Conservation (phyloP, 1,140 invertebrate genomes). For the Trypoxylus dichotomus region DNA sequence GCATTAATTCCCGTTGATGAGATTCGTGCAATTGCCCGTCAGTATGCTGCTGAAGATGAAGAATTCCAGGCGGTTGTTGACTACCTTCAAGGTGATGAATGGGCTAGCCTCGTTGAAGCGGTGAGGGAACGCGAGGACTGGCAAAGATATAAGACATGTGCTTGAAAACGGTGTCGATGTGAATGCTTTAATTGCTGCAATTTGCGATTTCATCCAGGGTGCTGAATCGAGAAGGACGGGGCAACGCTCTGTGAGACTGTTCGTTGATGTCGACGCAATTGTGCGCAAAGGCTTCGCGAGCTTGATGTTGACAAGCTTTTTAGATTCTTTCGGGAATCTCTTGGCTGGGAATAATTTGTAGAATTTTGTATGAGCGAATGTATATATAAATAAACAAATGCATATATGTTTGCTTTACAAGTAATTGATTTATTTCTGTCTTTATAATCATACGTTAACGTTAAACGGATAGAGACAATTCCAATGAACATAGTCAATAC, state of each 20-base stretch:
- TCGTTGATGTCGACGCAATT: constrained; percentile 34
- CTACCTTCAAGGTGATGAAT: constrained; percentile 37
- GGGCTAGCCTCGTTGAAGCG: constrained; percentile 32
- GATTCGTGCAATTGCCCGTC: constrained; percentile 32
- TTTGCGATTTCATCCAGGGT: constrained; percentile 32
- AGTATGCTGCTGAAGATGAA: constrained; percentile 32
- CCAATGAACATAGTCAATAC: too few species aligned
- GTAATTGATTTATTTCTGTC: too few species aligned
- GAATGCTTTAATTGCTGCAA: constrained; percentile 30
- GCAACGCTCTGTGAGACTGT: background rate
- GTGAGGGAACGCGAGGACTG: constrained; percentile 23
- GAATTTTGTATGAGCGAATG: background rate
- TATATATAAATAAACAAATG: too few species aligned
- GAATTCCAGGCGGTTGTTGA: constrained; percentile 33
- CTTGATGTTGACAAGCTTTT: constrained; percentile 34
- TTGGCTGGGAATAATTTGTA: constrained; percentile 35
- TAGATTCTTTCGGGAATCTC: constrained; percentile 31
- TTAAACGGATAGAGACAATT: too few species aligned
- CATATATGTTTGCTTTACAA: too few species aligned
- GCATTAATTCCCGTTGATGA: constrained; percentile 35
- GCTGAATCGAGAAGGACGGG: background rate
- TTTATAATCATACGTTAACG: too few species aligned
- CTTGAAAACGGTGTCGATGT: constrained; percentile 33
- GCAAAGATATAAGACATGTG: constrained; percentile 32
- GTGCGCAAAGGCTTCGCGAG: constrained; percentile 10